Evolutionary conservation across 2,113 vertebrate genomes (phyloP).

Genomic region (Sapajus apella): DNA sequence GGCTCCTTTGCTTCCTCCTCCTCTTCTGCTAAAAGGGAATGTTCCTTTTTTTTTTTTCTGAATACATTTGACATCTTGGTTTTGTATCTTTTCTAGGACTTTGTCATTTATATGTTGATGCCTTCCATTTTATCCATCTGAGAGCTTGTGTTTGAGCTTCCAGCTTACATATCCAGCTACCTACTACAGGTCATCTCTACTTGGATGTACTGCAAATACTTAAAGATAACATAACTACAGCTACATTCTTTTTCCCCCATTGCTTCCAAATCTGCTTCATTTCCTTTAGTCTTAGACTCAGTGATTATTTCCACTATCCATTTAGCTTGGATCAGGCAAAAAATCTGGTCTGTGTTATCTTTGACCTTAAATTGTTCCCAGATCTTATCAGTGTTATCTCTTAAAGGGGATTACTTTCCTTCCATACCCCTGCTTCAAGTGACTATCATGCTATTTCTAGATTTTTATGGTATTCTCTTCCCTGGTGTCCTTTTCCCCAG

Average conservation of each 20-base stretch:
- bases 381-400: neutral
- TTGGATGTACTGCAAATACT: neutral
- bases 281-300: neutral
- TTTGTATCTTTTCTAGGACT: neutral
- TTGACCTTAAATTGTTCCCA: neutral
- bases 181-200: neutral
- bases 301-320: neutral
- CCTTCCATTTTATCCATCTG: neutral
- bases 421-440: neutral
- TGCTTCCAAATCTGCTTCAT: conserved; percentile 14
- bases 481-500: neutral
- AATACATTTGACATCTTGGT: neutral
- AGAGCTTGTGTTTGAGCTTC: neutral
- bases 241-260: neutral
- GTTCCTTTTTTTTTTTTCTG: neutral
- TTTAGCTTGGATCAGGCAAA: neutral
- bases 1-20: neutral
- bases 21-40: neutral
- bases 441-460: neutral
- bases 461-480: neutral
- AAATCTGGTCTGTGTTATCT: neutral
- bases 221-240: neutral
- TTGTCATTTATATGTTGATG: neutral
- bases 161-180: neutral
- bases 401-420: neutral